Percentiles rank a stretch among this genome's conserved stretches.
Conservation (phyloP, 2,888 invertebrate genomes). For the Chrysodeixis includens region DNA sequence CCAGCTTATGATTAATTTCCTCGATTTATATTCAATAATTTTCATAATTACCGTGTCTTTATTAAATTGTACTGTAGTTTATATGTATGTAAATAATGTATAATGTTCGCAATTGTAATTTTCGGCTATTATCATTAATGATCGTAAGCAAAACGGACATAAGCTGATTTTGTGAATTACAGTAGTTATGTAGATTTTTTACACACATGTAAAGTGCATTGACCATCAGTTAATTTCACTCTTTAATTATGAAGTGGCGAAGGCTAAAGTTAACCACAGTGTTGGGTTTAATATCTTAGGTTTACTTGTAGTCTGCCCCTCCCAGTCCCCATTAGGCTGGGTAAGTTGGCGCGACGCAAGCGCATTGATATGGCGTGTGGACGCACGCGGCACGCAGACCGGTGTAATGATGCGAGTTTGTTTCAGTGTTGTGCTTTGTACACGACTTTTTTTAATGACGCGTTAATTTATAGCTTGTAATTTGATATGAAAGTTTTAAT, state of each 20-base stretch:
- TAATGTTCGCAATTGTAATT: background rate
- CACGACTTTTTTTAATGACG: slow-evolving; percentile 9
- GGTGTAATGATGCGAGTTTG: slow-evolving; percentile 29
- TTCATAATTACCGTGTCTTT: background rate
- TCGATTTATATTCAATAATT: background rate
- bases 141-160: background rate
- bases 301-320: slow-evolving; percentile 43
- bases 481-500: background rate
- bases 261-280: slow-evolving; percentile 51
- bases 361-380: slow-evolving; percentile 40
- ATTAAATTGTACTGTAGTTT: background rate
- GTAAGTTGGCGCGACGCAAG: slow-evolving; percentile 47
- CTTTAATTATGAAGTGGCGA: slow-evolving; percentile 43
- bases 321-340: slow-evolving; percentile 38
- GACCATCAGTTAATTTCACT: slow-evolving; percentile 42
- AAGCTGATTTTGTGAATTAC: background rate
- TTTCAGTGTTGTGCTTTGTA: slow-evolving; percentile 20
- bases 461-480: slow-evolving; percentile 10
- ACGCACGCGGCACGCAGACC: slow-evolving; percentile 33
- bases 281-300: slow-evolving; percentile 46
- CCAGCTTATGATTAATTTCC: background rate
- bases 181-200: slow-evolving; percentile 14
- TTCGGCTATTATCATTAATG: background rate
- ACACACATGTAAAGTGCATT: slow-evolving; percentile 21
- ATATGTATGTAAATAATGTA: background rate